These are phyloP conservation scores for Bryconaethiops microstoma DNA, from an alignment of 2,797 vertebrate species.

Conservation along the genomic window DNA sequence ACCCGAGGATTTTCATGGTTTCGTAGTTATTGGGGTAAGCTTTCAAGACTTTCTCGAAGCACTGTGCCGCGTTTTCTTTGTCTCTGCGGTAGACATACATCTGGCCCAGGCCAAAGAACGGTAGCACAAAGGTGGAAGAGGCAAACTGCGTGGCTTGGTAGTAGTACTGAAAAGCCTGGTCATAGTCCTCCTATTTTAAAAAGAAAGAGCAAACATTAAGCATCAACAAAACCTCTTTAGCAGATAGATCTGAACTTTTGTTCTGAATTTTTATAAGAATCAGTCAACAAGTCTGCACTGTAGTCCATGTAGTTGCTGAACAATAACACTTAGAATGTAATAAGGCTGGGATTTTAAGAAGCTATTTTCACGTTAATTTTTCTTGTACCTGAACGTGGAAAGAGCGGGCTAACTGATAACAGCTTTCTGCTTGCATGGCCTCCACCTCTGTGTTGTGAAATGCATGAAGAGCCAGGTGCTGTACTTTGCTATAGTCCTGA, in stretches of 20 bases:
- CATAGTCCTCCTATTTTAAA: conserved; percentile 90
- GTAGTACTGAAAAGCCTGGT: conserved; percentile 99
- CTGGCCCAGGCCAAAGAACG: conserved; percentile 97
- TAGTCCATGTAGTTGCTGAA: too few relatives aligned
- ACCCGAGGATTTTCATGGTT: conserved; percentile 99
- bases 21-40: conserved; percentile 99
- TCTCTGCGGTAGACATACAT: conserved; percentile 99
- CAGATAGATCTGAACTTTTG: too few relatives aligned
- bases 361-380: too few relatives aligned
- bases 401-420: conserved; percentile 95
- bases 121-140: conserved; percentile 95
- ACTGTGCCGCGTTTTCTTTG: conserved; percentile 98
- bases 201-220: not conserved
- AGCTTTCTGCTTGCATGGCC: conserved; percentile 99
- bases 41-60: conserved; percentile 98
- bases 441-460: conserved; percentile 99
- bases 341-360: too few relatives aligned
- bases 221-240: not conserved
- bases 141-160: conserved; percentile 99
- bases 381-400: conserved; percentile 93
- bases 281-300: too few relatives aligned
- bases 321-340: too few relatives aligned
- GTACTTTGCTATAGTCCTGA: conserved; percentile 98
- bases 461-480: conserved; percentile 96
- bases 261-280: too few relatives aligned